Evolutionary conservation across 2,797 vertebrate genomes (phyloP), one percentile per base, ranked within the genome.

Genomic region (Sus cebifrons): DNA sequence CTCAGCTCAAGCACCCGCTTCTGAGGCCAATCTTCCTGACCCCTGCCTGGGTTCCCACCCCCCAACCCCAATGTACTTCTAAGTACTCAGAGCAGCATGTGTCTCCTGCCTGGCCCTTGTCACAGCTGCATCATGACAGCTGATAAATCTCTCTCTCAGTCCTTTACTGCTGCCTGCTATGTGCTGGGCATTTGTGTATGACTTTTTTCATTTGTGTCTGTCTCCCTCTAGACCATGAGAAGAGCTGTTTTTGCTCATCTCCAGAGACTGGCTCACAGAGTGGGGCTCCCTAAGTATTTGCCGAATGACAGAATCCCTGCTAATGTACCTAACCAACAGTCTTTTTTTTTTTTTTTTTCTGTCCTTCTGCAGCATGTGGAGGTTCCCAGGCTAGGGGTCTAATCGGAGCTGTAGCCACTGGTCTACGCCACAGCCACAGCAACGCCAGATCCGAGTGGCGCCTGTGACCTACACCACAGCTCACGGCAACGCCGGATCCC

Each of bases 111-210:
- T 9, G 25, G 68, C 56, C 15, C n/a, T 18, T 29, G 1, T 83
- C 36, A 21, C 16, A 14, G 71, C 21, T 21, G 20, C 10, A 25
- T 56, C 4, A 0, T 4, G 4, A 18, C 7, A 78, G 18, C 77
- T 14, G 16, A 40, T 12, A 9, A 6, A 32, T 27, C 62, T 44
- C 54, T 82, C 65, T 64, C 32, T 68, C 60, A 10, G 3, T 6
- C 21, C 4, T 62, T 74, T 23, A 56, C 7, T 3, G 8, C 49
- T 4, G 10, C 16, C 32, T 68, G 27, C 73, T 44, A 21, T 0
- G 20, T 86, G 54, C 71, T 27, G 40, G 56, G 54, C 49, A 18
- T 15, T 27, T 54, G 29, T 23, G 29, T 4, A 7, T 20, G 65
- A 44, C 44, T 15, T 71, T 23, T 94, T 49, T 32, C 2, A 2